Evolutionary conservation across 2,888 invertebrate species (phyloP).

Genomic region (Leptopilina syphax): DNA sequence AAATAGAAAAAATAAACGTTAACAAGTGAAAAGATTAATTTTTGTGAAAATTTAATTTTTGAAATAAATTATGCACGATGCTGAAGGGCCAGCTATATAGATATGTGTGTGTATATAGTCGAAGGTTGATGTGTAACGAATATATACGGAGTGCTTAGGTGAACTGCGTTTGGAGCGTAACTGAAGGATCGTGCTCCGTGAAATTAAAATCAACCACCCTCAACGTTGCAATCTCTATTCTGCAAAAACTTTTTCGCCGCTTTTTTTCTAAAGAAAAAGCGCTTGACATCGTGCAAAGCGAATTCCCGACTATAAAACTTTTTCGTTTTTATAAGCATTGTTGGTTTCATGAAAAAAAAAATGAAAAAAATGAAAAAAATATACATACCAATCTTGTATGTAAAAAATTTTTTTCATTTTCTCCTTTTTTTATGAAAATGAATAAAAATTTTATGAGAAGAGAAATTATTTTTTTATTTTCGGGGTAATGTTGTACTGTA

Average conservation of each 20-base stretch:
- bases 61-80: background rate
- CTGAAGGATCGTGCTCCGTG: conserved; percentile 75
- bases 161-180: conserved; percentile 63
- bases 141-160: conserved; percentile 19
- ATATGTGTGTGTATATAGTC: background rate
- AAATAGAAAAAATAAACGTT: background rate
- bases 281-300: conserved; percentile 26
- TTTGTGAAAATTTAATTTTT: conserved; percentile 13
- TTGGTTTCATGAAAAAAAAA: background rate
- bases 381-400: no score
- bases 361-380: background rate
- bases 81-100: background rate
- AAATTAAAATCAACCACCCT: conserved; percentile 76
- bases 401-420: no score
- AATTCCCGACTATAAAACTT: conserved; percentile 4
- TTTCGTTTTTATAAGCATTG: background rate
- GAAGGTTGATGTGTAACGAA: conserved; percentile 31
- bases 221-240: conserved; percentile 72
- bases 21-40: background rate
- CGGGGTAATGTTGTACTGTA: no score
- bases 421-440: no score
- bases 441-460: no score
- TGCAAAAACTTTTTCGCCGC: conserved; percentile 51
- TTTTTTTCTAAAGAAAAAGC: conserved; percentile 36
- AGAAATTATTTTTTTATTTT: no score